Percentiles rank a stretch among this genome's conserved stretches.
Evolutionary conservation across 2,113 vertebrate species (phyloP).

Genomic region (Tragelaphus strepsiceros): DNA sequence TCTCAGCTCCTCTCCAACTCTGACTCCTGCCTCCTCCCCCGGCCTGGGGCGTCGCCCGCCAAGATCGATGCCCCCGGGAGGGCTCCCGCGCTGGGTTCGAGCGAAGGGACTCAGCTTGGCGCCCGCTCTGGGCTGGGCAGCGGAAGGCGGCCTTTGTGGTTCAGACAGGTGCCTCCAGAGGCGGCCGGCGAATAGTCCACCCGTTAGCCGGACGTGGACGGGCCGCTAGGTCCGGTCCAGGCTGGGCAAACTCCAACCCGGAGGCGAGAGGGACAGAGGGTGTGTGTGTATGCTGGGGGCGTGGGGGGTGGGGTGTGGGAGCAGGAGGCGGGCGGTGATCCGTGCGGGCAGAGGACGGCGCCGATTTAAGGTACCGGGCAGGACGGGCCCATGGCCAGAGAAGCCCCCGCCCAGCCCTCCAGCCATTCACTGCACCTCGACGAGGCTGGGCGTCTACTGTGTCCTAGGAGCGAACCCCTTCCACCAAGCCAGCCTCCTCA

Average conservation of each 20-base stretch:
- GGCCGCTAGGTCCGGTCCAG: not conserved
- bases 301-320: too few relatives aligned
- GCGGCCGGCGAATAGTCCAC: not conserved
- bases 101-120: not conserved
- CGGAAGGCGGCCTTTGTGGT: constrained; percentile 53
- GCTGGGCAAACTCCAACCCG: not conserved
- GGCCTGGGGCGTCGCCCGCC: not conserved
- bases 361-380: not conserved
- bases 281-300: not conserved
- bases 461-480: not conserved
- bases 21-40: not conserved
- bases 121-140: not conserved
- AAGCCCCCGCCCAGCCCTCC: not conserved
- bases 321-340: not conserved
- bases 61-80: not conserved
- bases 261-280: not conserved
- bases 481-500: not conserved
- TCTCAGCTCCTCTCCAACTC: not conserved
- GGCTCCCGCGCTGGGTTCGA: not conserved
- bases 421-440: not conserved
- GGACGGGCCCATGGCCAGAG: not conserved
- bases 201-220: not conserved
- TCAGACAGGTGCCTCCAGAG: constrained; percentile 43
- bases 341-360: not conserved
- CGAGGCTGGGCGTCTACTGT: not conserved